phyloP scores from a whole-genome alignment of 2,888 invertebrate genomes.

The Gymnocheta viridis region DNA sequence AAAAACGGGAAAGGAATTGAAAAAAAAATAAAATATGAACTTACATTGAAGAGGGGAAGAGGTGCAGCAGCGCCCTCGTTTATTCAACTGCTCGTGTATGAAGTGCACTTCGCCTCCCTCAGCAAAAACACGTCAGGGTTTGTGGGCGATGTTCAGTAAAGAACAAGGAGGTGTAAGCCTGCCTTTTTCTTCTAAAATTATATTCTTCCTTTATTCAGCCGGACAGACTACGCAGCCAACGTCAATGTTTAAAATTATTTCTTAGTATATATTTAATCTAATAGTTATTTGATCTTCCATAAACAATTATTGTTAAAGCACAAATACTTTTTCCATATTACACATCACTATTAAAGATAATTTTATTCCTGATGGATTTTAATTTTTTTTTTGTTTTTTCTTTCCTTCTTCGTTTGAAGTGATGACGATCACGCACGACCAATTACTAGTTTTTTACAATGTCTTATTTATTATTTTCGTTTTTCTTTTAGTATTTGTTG shows the following conservation, averaged over 20 bases:
- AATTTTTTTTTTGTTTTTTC: neutral
- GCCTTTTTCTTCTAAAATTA: constrained; percentile 3
- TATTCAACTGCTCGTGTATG: constrained; percentile 69
- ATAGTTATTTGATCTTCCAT: too few relatives aligned
- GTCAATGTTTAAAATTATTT: neutral
- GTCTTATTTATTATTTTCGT: constrained; percentile 21
- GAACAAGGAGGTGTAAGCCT: constrained; percentile 21
- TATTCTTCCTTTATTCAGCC: constrained; percentile 11
- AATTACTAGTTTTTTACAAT: constrained; percentile 47
- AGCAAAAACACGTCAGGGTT: constrained; percentile 55
- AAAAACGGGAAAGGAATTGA: constrained; percentile 50
- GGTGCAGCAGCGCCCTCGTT: constrained; percentile 70
- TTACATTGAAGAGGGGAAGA: constrained; percentile 65
- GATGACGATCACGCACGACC: constrained; percentile 67
- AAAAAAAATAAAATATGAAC: constrained; percentile 47
- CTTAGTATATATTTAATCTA: neutral
- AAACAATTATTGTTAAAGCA: neutral
- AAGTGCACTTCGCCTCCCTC: constrained; percentile 68
- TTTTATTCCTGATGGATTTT: constrained; percentile 35
- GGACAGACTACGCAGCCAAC: constrained; percentile 2
- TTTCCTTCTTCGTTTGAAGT: constrained; percentile 38
- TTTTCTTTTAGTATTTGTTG: constrained; percentile 52
- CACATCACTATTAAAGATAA: constrained; percentile 21
- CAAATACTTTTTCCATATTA: constrained; percentile 37
- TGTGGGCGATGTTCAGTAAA: constrained; percentile 57